phyloP scores from a whole-genome alignment of 2,888 invertebrate genomes.

The Aspidiotus rigidus region DNA sequence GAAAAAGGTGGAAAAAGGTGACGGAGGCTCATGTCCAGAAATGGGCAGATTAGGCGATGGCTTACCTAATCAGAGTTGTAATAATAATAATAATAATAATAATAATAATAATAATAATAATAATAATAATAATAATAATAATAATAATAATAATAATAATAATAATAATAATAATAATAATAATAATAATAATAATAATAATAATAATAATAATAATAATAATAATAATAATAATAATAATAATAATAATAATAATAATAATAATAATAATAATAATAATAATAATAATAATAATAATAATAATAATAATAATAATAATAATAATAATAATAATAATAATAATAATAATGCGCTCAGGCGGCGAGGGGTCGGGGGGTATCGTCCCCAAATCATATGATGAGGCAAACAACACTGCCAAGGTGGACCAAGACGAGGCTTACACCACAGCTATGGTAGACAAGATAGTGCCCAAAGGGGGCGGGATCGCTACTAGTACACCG shows the following conservation, averaged over 20 bases:
- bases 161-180: conserved; percentile 1
- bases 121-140: conserved; percentile 4
- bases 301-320: conserved; percentile 2
- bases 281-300: conserved; percentile 4
- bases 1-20: too few species aligned
- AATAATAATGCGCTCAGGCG: too few species aligned
- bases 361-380: too few species aligned
- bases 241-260: conserved; percentile 2
- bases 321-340: conserved; percentile 4
- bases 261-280: conserved; percentile 4
- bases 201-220: conserved; percentile 4
- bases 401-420: too few species aligned
- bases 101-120: conserved; percentile 4
- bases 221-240: conserved; percentile 1
- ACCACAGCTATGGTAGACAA: too few species aligned
- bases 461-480: too few species aligned
- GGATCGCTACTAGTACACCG: too few species aligned
- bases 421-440: too few species aligned
- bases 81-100: conserved; percentile 4
- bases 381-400: too few species aligned
- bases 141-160: conserved; percentile 2
- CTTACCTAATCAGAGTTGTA: too few species aligned
- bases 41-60: too few species aligned
- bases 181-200: conserved; percentile 1
- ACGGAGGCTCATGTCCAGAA: too few species aligned